Percentiles rank a stretch among this genome's conserved stretches.
phyloP scores from a whole-genome alignment of 2,888 invertebrate species.

The Napeogenes inachia region DNA sequence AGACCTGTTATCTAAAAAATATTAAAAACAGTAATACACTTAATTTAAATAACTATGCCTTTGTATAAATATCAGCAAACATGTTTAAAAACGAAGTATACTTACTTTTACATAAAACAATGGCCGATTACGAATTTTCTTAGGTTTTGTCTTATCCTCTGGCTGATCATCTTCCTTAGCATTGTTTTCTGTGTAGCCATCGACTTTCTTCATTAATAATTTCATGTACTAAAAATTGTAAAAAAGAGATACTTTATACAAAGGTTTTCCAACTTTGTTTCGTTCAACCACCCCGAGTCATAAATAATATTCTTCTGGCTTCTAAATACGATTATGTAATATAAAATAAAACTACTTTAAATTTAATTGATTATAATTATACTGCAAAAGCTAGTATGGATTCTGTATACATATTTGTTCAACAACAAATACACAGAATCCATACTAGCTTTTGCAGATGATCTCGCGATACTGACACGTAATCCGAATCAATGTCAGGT shows the following conservation, averaged over 20 bases:
- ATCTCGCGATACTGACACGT: no score
- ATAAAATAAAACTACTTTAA: neutral
- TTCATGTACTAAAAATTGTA: conserved; percentile 82
- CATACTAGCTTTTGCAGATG: no score
- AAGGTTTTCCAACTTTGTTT: neutral
- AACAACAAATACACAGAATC: no score
- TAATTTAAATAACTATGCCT: no score
- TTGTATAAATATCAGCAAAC: no score
- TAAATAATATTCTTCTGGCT: no score
- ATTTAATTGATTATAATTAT: no score
- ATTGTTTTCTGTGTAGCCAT: conserved; percentile 34
- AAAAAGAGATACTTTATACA: conserved; percentile 7
- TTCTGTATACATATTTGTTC: no score
- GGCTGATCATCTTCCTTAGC: conserved; percentile 33
- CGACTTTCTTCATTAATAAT: conserved; percentile 77
- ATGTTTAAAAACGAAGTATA: no score
- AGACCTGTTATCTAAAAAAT: conserved; percentile 85
- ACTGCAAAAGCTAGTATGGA: no score
- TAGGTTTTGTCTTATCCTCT: conserved; percentile 49
- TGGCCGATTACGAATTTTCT: conserved; percentile 64
- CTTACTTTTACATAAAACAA: conserved; percentile 67
- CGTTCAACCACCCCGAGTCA: neutral
- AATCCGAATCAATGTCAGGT: no score
- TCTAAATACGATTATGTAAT: no score
- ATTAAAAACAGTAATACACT: neutral